Conservation (phyloP, 2,797 vertebrate species). For the Synaphobranchus kaupii region DNA sequence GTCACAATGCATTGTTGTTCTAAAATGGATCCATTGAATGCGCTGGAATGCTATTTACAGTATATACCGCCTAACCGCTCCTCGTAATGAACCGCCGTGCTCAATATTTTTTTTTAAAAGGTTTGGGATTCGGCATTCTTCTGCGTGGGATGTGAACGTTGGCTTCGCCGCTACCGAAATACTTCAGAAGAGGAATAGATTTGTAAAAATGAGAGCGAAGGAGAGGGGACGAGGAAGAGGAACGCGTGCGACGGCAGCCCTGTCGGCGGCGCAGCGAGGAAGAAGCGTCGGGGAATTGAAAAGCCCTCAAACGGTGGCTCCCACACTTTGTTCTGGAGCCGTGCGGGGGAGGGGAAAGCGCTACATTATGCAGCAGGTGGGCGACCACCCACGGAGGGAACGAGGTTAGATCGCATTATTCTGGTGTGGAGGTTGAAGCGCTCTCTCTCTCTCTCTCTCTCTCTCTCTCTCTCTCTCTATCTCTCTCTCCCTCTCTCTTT, state of each 20-base stretch:
- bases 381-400: slow-evolving; percentile 39
- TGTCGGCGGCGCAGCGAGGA: background rate
- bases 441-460: background rate
- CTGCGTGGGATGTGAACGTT: background rate
- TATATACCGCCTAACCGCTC: background rate
- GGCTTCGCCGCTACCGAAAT: background rate
- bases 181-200: background rate
- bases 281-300: background rate
- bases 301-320: slow-evolving; percentile 28
- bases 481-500: background rate
- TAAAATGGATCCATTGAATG: background rate
- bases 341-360: slow-evolving; percentile 37
- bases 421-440: slow-evolving; percentile 30
- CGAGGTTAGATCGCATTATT: slow-evolving; percentile 37
- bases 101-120: background rate
- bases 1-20: background rate
- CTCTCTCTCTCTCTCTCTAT: slow-evolving; percentile 7
- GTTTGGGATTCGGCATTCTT: background rate
- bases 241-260: background rate
- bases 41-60: background rate
- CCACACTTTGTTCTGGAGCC: slow-evolving; percentile 35
- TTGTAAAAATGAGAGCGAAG: background rate
- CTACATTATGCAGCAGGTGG: slow-evolving; percentile 50
- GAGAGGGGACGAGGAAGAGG: background rate
- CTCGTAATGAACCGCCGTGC: background rate